A percentile compares a stretch with the other conserved stretches of the same genome.
These are phyloP conservation scores for Enteromius trimaculatus DNA, from an alignment of 2,797 vertebrate species.

Conservation along the genomic window DNA sequence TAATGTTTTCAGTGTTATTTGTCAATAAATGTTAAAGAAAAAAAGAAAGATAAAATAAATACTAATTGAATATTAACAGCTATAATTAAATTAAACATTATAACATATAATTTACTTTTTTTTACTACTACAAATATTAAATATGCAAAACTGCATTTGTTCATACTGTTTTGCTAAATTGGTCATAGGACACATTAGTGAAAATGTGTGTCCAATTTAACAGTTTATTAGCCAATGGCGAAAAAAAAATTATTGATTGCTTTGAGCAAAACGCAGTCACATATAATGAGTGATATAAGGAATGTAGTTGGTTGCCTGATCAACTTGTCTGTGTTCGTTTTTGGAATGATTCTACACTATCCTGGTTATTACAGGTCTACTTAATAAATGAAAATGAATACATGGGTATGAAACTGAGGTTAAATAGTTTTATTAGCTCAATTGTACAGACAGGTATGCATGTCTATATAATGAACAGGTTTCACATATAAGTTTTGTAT, in stretches of 20 bases:
- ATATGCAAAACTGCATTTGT: neutral
- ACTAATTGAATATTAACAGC: neutral
- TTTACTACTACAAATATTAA: neutral
- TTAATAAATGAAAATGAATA: neutral
- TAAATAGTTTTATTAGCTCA: neutral
- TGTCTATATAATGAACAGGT: neutral
- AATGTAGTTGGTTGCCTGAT: neutral
- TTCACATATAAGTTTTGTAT: neutral
- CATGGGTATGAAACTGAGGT: neutral
- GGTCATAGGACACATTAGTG: neutral
- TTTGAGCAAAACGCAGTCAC: neutral
- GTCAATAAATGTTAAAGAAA: neutral
- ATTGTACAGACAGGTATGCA: neutral
- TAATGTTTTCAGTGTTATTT: neutral
- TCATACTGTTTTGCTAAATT: neutral
- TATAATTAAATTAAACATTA: neutral
- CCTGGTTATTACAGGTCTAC: neutral
- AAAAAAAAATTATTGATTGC: neutral
- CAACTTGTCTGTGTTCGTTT: neutral
- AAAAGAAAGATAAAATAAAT: neutral
- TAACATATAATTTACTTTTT: too few species aligned
- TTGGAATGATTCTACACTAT: neutral
- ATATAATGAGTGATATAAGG: neutral
- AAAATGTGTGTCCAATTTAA: neutral
- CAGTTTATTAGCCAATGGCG: neutral